phyloP scores from a whole-genome alignment of 2,797 vertebrate species.

The Kryptolebias ocellatus region DNA sequence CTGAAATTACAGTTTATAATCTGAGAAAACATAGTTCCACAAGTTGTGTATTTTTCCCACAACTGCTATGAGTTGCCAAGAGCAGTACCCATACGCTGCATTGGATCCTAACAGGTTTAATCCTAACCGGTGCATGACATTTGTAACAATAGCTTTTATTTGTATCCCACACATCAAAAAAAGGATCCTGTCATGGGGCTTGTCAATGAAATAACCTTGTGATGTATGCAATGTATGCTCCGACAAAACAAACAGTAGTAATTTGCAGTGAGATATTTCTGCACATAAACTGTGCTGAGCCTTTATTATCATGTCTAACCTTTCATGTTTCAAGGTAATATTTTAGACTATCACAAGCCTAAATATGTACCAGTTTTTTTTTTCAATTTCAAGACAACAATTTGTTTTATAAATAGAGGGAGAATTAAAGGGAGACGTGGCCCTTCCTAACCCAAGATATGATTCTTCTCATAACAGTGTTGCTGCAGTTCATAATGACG shows the following conservation, averaged over 20 bases:
- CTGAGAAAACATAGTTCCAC: no score
- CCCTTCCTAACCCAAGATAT: constrained; percentile 42
- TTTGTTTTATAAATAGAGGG: no score
- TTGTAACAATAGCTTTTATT: background rate
- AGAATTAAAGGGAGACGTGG: constrained; percentile 42
- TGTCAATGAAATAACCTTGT: background rate
- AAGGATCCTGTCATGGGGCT: no score
- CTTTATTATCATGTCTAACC: constrained; percentile 13
- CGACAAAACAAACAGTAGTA: constrained; percentile 1
- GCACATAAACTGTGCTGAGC: background rate
- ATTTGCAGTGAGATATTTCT: constrained; percentile 3
- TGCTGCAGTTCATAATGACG: constrained; percentile 38
- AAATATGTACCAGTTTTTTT: constrained; percentile 34
- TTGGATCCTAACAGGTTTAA: no score
- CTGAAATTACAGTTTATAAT: no score
- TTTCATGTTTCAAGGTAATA: constrained; percentile 16
- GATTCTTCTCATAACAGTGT: constrained; percentile 51
- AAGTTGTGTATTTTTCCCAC: no score
- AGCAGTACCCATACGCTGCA: no score
- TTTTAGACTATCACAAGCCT: constrained; percentile 16
- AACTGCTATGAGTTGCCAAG: no score
- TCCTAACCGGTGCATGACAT: background rate
- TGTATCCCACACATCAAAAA: no score
- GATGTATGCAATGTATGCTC: background rate
- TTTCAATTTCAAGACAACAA: constrained; percentile 16